Conservation (phyloP, 2,797 vertebrate species). For the Pipistrellus nathusii region DNA sequence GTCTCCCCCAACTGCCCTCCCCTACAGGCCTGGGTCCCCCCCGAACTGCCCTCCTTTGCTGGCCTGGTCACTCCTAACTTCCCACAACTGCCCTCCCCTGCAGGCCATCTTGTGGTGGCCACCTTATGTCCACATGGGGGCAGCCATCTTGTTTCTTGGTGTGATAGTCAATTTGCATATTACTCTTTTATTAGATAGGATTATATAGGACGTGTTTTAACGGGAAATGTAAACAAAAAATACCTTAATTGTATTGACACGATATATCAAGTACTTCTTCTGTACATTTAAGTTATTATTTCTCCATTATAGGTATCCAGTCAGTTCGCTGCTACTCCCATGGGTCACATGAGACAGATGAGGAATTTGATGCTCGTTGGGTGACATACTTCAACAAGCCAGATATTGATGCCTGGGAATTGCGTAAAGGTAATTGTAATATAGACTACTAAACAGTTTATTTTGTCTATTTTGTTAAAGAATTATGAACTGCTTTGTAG, state of each 20-base stretch:
- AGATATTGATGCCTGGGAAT: constrained; percentile 96
- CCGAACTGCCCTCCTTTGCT: too few relatives aligned
- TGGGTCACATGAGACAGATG: constrained; percentile 93
- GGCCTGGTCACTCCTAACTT: too few relatives aligned
- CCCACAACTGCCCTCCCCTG: too few relatives aligned
- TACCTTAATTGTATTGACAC: background rate
- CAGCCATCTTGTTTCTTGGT: too few relatives aligned
- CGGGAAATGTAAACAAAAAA: background rate
- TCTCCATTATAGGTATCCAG: constrained; percentile 78
- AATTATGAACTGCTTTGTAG: background rate
- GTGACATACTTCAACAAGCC: constrained; percentile 97
- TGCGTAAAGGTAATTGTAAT: constrained; percentile 93
- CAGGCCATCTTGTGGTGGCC: too few relatives aligned
- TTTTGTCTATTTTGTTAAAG: background rate
- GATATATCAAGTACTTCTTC: background rate
- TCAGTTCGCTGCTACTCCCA: constrained; percentile 94
- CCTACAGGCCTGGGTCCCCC: too few relatives aligned
- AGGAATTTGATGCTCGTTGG: constrained; percentile 98
- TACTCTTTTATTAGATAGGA: too few relatives aligned
- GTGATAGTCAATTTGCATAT: too few relatives aligned
- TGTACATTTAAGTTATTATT: background rate
- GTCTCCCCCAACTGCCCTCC: too few relatives aligned
- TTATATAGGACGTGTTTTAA: background rate
- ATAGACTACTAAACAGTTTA: background rate
- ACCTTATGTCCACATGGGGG: too few relatives aligned